These are phyloP conservation scores for Neodontobutis hainanensis DNA, from an alignment of 2,113 vertebrate genomes.

Conservation along the genomic window DNA sequence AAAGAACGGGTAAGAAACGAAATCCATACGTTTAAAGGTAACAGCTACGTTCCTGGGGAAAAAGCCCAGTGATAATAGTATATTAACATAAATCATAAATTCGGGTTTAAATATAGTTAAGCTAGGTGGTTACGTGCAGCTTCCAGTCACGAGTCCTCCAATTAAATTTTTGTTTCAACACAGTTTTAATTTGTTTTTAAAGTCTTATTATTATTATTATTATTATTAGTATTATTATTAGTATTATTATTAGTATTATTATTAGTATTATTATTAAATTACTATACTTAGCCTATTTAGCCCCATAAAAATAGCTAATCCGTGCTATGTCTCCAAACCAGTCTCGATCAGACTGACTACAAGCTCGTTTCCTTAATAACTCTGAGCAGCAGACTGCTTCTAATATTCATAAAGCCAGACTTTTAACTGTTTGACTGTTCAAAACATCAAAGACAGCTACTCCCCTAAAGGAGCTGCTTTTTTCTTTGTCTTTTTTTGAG, in stretches of 20 bases:
- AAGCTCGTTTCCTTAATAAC: slow-evolving; percentile 40
- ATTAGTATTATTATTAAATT: too few relatives aligned
- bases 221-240: too few relatives aligned
- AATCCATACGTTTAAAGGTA: too few relatives aligned
- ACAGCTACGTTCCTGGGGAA: too few relatives aligned
- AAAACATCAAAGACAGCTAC: slow-evolving; percentile 63
- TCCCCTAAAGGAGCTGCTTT: slow-evolving; percentile 50
- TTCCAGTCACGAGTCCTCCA: not conserved
- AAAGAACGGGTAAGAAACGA: too few relatives aligned
- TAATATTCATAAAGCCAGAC: slow-evolving; percentile 65
- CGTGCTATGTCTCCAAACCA: not conserved
- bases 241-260: too few relatives aligned
- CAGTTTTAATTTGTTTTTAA: too few relatives aligned
- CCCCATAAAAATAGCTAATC: not conserved
- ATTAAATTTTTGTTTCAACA: too few relatives aligned
- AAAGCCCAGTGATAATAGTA: too few relatives aligned
- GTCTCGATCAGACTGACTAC: slow-evolving; percentile 4
- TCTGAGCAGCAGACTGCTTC: slow-evolving; percentile 38
- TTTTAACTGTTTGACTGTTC: slow-evolving; percentile 52
- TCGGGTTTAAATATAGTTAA: not conserved
- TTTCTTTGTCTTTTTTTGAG: not conserved
- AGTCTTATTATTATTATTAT: too few relatives aligned
- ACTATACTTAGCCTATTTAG: too few relatives aligned
- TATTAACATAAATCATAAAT: too few relatives aligned
- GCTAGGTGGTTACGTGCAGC: not conserved